These are phyloP conservation scores for Plodia interpunctella DNA, from an alignment of 1,140 invertebrate species.

Conservation along the genomic window DNA sequence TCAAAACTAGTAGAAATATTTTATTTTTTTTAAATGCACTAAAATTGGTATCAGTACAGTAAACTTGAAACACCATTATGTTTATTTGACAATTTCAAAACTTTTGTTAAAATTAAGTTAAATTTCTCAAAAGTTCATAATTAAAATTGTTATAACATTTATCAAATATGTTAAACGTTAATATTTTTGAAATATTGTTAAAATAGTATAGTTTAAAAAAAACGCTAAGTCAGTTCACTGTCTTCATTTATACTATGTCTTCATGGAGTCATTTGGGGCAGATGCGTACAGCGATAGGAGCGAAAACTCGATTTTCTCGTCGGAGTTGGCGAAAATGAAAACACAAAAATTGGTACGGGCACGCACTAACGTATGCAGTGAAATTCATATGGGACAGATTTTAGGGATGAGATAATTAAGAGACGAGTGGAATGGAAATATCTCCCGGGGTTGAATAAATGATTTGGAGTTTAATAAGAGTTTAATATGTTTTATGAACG, in stretches of 20 bases:
- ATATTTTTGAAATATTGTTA: too few species aligned
- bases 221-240: constrained; percentile 19
- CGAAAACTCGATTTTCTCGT: constrained; percentile 56
- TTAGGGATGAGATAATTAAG: constrained; percentile 1
- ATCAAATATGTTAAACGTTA: too few species aligned
- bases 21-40: too few species aligned
- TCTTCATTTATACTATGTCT: not conserved
- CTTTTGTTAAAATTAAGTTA: too few species aligned
- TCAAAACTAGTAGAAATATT: not conserved
- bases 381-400: constrained; percentile 1
- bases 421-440: not conserved
- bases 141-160: too few species aligned
- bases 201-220: too few species aligned
- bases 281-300: constrained; percentile 54
- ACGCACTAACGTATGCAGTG: not conserved
- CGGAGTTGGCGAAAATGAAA: constrained; percentile 54
- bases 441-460: not conserved
- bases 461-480: not conserved
- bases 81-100: too few species aligned
- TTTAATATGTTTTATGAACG: not conserved
- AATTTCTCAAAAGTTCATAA: too few species aligned
- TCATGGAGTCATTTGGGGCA: constrained; percentile 50
- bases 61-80: too few species aligned
- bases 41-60: too few species aligned
- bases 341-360: constrained; percentile 36